Evolutionary conservation across 2,888 invertebrate genomes (phyloP).

Genomic region (Anaspis maculata): DNA sequence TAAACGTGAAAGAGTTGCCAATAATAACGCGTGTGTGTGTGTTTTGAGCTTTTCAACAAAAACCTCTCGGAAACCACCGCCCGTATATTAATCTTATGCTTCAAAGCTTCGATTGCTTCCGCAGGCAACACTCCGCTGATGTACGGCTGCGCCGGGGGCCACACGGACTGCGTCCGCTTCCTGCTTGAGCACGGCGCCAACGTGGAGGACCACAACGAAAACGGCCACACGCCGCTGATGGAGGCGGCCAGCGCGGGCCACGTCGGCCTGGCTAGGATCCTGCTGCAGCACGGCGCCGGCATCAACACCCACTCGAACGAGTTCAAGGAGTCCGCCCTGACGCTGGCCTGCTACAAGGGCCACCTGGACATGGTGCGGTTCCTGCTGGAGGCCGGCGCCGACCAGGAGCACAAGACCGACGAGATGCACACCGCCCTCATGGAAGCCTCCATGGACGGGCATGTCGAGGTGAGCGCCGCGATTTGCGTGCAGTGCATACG

Average conservation of each 20-base stretch:
- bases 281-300: constrained; percentile 89
- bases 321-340: constrained; percentile 97
- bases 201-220: constrained; percentile 98
- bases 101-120: no score
- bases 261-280: constrained; percentile 84
- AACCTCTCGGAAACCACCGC: no score
- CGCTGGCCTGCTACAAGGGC: constrained; percentile 73
- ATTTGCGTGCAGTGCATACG: no score
- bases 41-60: no score
- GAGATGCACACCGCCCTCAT: constrained; percentile 99
- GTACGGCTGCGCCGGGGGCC: constrained; percentile 94
- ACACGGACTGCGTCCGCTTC: constrained; percentile 85
- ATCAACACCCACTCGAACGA: constrained; percentile 99
- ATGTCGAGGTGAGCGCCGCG: no score
- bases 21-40: no score
- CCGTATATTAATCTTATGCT: no score
- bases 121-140: constrained; percentile 88
- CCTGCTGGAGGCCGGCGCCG: constrained; percentile 90
- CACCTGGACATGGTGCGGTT: constrained; percentile 97
- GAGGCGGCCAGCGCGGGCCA: constrained; percentile 96
- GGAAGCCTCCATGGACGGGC: constrained; percentile 99
- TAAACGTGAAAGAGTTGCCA: no score
- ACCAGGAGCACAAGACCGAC: constrained; percentile 97
- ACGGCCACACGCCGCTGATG: constrained; percentile 98
- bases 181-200: constrained; percentile 86